Conservation (phyloP, 2,113 vertebrate genomes). For the Syngnathoides biaculeatus region DNA sequence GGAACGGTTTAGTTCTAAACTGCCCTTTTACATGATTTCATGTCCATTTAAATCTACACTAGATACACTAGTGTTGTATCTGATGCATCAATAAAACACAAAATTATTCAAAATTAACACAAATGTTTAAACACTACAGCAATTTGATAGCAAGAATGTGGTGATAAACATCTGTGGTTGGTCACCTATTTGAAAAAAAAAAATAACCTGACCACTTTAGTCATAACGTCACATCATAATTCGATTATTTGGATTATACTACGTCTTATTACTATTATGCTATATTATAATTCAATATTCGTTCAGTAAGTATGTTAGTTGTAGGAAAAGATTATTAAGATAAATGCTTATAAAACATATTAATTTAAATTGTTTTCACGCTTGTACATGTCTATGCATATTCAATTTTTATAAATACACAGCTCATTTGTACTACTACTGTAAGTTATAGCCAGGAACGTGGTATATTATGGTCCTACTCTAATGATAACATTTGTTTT, state of each 20-base stretch:
- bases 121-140: no score
- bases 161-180: not conserved
- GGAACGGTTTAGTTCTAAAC: not conserved
- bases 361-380: not conserved
- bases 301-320: not conserved
- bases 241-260: not conserved
- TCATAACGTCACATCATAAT: not conserved
- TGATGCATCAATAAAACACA: not conserved
- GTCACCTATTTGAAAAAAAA: not conserved
- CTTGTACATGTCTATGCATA: not conserved
- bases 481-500: not conserved
- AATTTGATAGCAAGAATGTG: no score
- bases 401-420: not conserved
- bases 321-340: not conserved
- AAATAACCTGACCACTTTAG: no score
- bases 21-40: not conserved
- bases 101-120: not conserved
- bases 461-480: not conserved
- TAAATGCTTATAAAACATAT: no score
- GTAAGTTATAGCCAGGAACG: not conserved
- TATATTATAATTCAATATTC: not conserved
- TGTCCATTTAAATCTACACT: not conserved
- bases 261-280: not conserved
- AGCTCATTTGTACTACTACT: not conserved
- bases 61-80: not conserved